A percentile compares a stretch with the other conserved stretches of the same genome.
These are phyloP conservation scores for Xylocampa areola DNA, from an alignment of 2,888 invertebrate genomes.

Conservation along the genomic window DNA sequence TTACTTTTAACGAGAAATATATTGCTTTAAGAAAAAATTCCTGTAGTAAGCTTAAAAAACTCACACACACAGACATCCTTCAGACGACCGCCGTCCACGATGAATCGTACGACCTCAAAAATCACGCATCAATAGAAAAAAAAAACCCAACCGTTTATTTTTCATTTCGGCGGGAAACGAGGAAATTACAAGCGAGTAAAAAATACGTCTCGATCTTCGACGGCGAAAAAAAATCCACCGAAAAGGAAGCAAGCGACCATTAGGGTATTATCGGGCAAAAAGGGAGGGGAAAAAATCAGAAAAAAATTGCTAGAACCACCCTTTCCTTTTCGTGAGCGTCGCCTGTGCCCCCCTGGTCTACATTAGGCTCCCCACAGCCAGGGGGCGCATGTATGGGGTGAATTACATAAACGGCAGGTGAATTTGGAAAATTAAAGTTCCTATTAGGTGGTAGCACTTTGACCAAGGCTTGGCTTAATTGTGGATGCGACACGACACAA, in stretches of 20 bases:
- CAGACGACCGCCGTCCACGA: neutral
- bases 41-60: conserved; percentile 3
- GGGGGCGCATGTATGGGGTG: conserved; percentile 79
- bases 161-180: conserved; percentile 83
- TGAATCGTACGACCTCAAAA: conserved; percentile 40
- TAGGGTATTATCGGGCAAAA: conserved; percentile 88
- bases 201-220: conserved; percentile 87
- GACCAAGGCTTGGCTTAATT: conserved; percentile 58
- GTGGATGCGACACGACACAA: conserved; percentile 57
- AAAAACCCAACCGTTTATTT: conserved; percentile 73
- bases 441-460: conserved; percentile 55
- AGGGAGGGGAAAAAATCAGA: conserved; percentile 85
- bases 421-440: conserved; percentile 88
- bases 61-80: conserved; percentile 1
- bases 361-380: conserved; percentile 79
- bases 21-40: neutral
- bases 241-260: conserved; percentile 89
- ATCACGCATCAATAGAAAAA: conserved; percentile 76
- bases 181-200: conserved; percentile 85
- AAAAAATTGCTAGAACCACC: conserved; percentile 88
- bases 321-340: conserved; percentile 88
- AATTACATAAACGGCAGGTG: conserved; percentile 87
- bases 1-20: neutral
- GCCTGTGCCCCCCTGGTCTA: conserved; percentile 79
- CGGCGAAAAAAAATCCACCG: conserved; percentile 80